Conservation (phyloP, 2,888 invertebrate species). For the Branchellion lobata region DNA sequence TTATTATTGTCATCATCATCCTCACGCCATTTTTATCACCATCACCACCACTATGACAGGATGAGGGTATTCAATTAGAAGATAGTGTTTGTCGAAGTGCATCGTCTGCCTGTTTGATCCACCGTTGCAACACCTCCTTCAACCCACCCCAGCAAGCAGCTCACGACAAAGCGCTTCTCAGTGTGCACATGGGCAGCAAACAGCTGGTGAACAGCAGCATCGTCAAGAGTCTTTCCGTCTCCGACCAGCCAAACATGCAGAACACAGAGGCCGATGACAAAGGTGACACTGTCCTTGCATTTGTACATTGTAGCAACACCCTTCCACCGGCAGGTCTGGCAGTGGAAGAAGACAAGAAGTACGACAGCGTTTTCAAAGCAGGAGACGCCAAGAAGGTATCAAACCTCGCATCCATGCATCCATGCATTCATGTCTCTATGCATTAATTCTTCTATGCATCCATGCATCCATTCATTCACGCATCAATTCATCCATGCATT, state of each 20-base stretch:
- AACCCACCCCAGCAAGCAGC: neutral
- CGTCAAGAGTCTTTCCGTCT: conserved; percentile 28
- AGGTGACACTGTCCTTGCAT: too few relatives aligned
- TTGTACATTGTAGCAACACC: neutral
- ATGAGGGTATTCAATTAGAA: conserved; percentile 2
- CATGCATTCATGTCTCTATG: too few relatives aligned
- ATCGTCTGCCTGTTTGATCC: conserved; percentile 25
- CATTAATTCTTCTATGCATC: too few relatives aligned
- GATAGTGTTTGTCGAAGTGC: conserved; percentile 20
- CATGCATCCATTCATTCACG: too few relatives aligned
- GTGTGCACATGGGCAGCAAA: neutral
- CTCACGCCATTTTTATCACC: neutral
- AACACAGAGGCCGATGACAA: conserved; percentile 1
- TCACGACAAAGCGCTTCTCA: neutral
- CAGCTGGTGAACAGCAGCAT: conserved; percentile 1
- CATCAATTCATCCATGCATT: too few relatives aligned
- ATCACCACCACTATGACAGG: too few relatives aligned
- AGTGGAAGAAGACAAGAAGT: neutral
- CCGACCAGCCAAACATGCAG: conserved; percentile 13
- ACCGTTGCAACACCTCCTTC: conserved; percentile 15
- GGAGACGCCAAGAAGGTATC: neutral
- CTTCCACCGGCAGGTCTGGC: neutral
- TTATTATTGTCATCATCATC: too few relatives aligned
- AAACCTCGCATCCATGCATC: too few relatives aligned
- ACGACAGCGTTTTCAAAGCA: neutral